Conservation (phyloP, 2,113 vertebrate species). For the Himantopus leucocephalus region DNA sequence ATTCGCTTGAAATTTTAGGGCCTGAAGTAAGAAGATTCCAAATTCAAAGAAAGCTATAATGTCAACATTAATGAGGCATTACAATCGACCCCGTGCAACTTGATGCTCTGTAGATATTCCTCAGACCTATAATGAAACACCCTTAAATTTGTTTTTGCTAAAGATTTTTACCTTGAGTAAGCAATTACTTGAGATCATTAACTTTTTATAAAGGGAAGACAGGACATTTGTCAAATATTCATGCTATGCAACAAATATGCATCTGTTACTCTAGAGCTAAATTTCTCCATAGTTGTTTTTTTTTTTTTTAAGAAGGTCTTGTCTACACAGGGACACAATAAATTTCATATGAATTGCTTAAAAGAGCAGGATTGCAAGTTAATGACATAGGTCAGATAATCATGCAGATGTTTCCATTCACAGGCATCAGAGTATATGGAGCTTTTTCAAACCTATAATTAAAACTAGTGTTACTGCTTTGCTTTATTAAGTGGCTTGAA, state of each 20-base stretch:
- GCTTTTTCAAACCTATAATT: neutral
- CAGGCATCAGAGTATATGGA: neutral
- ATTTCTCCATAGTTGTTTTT: neutral
- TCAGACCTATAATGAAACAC: neutral
- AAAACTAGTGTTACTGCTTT: neutral
- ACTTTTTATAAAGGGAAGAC: conserved; percentile 30
- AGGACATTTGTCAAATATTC: conserved; percentile 15
- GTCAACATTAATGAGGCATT: neutral
- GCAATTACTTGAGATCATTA: conserved; percentile 21
- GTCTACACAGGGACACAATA: neutral
- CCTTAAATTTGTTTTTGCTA: neutral
- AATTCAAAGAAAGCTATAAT: neutral
- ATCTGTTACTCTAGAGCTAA: neutral
- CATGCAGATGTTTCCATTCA: neutral
- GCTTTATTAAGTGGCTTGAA: neutral
- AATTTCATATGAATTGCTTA: neutral
- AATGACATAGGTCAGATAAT: neutral
- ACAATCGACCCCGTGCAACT: neutral
- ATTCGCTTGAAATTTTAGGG: neutral
- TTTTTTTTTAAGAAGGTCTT: neutral
- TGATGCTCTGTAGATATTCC: neutral
- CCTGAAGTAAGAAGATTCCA: neutral
- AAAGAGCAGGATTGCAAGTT: neutral
- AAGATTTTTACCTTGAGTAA: conserved; percentile 33
- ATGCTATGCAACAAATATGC: neutral